Conservation (phyloP, 2,113 vertebrate species). For the Platysteira castanea region DNA sequence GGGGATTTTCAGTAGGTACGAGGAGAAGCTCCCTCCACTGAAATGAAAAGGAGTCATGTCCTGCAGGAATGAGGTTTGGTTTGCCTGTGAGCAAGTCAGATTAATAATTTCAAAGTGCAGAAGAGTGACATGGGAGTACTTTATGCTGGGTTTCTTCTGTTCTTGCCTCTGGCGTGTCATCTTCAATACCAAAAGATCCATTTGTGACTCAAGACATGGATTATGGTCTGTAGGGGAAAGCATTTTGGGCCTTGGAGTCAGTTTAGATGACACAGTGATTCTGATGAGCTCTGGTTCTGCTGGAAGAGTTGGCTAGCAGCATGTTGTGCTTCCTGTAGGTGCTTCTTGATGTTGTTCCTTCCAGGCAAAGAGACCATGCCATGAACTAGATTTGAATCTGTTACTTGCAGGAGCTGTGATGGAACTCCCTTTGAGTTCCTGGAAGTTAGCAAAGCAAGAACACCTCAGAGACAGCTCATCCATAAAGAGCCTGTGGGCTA, state of each 20-base stretch:
- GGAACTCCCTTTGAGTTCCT: background rate
- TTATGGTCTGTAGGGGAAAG: accelerated
- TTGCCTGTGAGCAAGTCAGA: background rate
- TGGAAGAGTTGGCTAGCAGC: background rate
- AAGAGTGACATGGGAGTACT: background rate
- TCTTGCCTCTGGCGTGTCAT: background rate
- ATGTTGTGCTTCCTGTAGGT: background rate
- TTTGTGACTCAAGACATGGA: background rate
- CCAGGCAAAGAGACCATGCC: background rate
- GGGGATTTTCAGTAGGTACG: background rate
- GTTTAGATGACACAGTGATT: background rate
- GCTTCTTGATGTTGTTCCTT: background rate
- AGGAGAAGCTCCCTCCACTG: background rate
- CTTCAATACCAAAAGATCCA: background rate
- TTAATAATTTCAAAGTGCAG: background rate
- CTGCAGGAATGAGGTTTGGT: background rate
- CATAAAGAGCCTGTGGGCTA: accelerated
- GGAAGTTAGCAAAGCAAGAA: background rate
- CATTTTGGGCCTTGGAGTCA: background rate
- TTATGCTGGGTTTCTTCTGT: background rate
- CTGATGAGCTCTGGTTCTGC: background rate
- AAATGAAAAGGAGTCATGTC: background rate
- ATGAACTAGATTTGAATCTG: background rate
- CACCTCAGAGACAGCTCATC: background rate
- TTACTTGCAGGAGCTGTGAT: background rate